Percentiles rank a stretch among this genome's conserved stretches.
These are phyloP conservation scores for Babylonia areolata DNA, from an alignment of 1,140 invertebrate species.

Conservation along the genomic window DNA sequence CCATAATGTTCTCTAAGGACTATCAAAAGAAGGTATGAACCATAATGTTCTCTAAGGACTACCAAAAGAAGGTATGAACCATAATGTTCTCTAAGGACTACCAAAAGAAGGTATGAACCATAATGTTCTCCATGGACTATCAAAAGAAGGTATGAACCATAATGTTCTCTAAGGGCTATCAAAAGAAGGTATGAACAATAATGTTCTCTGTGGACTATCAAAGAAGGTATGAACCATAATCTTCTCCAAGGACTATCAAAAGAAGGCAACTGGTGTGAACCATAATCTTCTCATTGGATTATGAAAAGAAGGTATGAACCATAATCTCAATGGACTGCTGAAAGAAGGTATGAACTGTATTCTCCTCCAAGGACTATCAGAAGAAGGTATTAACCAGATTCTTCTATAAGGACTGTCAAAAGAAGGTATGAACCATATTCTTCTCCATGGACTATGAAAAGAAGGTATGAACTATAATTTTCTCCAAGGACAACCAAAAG, in stretches of 20 bases:
- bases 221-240: neutral
- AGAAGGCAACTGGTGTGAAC: neutral
- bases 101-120: neutral
- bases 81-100: conserved; percentile 15
- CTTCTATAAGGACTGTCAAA: no score
- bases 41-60: neutral
- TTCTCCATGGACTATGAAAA: no score
- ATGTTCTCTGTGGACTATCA: neutral
- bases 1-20: neutral
- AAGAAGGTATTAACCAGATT: no score
- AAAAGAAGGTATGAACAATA: neutral
- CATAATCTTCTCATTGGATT: neutral
- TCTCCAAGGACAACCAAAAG: neutral
- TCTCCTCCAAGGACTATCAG: neutral
- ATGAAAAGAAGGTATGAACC: neutral
- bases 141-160: neutral
- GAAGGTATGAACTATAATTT: neutral
- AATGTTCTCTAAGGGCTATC: neutral
- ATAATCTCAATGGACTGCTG: neutral
- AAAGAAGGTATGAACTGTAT: neutral
- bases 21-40: no score
- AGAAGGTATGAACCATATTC: no score
- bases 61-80: conserved; percentile 63
- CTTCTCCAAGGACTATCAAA: neutral
- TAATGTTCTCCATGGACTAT: neutral